A percentile compares a stretch with the other conserved stretches of the same genome.
Evolutionary conservation across 1,140 invertebrate species (phyloP).

Genomic region (Hylyphantes graminicola): DNA sequence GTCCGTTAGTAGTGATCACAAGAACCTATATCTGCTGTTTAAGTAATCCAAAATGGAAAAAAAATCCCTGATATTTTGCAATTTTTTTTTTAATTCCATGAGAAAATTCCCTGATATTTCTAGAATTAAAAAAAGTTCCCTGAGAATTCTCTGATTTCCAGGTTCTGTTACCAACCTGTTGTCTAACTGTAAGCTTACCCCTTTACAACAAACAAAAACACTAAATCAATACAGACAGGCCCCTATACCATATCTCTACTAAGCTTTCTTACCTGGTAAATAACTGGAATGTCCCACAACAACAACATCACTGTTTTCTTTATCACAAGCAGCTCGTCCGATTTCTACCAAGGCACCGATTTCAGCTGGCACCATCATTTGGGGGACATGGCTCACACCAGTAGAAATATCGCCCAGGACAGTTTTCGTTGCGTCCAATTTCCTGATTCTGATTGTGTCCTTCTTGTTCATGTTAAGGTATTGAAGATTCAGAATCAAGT

Average conservation of each 20-base stretch:
- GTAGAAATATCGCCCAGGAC: neutral
- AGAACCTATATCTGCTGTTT: too few relatives aligned
- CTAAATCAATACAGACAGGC: neutral
- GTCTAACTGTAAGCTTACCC: too few relatives aligned
- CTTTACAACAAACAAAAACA: too few relatives aligned
- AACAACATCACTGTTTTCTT: conserved; percentile 20
- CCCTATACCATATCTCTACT: neutral
- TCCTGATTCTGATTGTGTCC: conserved; percentile 1
- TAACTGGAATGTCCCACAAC: conserved; percentile 49
- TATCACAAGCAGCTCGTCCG: conserved; percentile 15
- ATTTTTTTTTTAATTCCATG: too few relatives aligned
- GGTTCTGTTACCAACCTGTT: too few relatives aligned
- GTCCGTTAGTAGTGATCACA: too few relatives aligned
- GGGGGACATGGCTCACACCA: conserved; percentile 20
- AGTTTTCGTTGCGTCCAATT: conserved; percentile 21
- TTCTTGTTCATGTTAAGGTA: conserved; percentile 7
- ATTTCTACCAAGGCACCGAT: conserved; percentile 24
- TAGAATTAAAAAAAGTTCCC: too few relatives aligned
- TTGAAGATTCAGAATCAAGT: conserved; percentile 26
- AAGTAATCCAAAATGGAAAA: too few relatives aligned
- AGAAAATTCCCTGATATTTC: too few relatives aligned
- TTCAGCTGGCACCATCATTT: conserved; percentile 4
- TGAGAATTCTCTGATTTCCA: too few relatives aligned
- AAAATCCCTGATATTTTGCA: too few relatives aligned
- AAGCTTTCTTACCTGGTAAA: conserved; percentile 25